Evolutionary conservation across 92 coral and sea anemone genomes (phyloP).

Genomic region (Epizoanthus rinbou): DNA sequence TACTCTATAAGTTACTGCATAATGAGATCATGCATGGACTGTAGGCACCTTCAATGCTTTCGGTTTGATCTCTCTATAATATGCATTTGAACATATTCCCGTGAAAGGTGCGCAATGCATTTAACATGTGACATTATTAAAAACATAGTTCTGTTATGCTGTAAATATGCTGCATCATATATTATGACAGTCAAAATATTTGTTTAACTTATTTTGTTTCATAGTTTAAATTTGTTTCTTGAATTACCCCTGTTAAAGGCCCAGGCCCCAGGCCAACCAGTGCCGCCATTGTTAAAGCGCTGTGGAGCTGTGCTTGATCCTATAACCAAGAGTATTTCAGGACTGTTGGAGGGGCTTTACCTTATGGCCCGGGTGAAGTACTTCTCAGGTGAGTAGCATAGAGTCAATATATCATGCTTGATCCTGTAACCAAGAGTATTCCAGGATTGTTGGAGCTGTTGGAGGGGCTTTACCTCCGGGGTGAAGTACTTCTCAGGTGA

Average conservation of each 20-base stretch:
- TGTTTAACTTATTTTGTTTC: too few species aligned
- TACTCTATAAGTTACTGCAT: too few species aligned
- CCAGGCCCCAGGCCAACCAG: constrained; percentile 92
- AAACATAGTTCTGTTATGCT: too few species aligned
- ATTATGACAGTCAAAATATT: too few species aligned
- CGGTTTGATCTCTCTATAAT: too few species aligned
- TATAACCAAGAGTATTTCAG: constrained; percentile 90
- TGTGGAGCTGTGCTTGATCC: constrained; percentile 99
- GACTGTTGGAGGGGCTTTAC: constrained; percentile 87
- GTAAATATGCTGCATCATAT: too few species aligned
- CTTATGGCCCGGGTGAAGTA: constrained; percentile 96
- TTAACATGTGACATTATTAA: too few species aligned
- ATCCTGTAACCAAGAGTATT: constrained; percentile 91
- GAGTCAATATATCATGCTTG: constrained; percentile 55
- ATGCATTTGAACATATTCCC: too few species aligned
- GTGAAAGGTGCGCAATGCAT: too few species aligned
- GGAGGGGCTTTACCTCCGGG: constrained; percentile 88
- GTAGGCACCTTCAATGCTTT: too few species aligned
- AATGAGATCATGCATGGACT: too few species aligned
- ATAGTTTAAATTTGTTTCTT: background rate
- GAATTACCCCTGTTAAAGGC: constrained; percentile 54
- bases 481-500: constrained; percentile 95
- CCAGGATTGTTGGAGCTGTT: constrained; percentile 68
- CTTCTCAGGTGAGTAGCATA: constrained; percentile 71
- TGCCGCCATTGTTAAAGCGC: constrained; percentile 90